Conservation (phyloP, 1,140 invertebrate genomes). For the Galleria mellonella region DNA sequence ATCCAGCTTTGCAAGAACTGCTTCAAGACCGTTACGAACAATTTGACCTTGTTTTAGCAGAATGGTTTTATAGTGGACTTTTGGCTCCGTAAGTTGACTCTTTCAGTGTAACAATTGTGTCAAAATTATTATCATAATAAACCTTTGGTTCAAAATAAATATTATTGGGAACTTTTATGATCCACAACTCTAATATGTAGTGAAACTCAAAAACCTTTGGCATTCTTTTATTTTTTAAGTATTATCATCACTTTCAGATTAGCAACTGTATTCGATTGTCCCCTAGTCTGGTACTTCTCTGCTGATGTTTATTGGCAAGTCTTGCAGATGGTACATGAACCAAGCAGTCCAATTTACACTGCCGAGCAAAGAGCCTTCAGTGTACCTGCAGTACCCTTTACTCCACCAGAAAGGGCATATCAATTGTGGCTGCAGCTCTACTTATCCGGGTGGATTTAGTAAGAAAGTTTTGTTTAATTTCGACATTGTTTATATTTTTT, state of each 20-base stretch:
- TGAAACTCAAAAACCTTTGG: no score
- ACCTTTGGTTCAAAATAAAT: no score
- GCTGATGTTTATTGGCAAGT: constrained; percentile 25
- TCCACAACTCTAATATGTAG: no score
- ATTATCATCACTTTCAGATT: constrained; percentile 16
- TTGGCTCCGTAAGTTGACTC: constrained; percentile 33
- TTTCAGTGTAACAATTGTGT: no score
- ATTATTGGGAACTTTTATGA: no score
- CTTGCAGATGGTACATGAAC: constrained; percentile 24
- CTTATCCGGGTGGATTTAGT: constrained; percentile 22
- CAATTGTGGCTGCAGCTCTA: constrained; percentile 20
- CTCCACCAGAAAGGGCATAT: constrained; percentile 12
- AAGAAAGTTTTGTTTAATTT: constrained; percentile 5
- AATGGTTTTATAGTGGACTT: constrained; percentile 36
- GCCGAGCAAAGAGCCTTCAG: constrained; percentile 8
- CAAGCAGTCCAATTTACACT: constrained; percentile 11
- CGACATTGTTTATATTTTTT: no score
- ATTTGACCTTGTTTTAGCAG: constrained; percentile 30
- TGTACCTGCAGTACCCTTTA: constrained; percentile 4
- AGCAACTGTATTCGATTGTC: constrained; percentile 28
- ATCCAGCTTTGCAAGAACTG: constrained; percentile 20
- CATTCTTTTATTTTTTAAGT: no score
- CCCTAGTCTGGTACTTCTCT: constrained; percentile 29
- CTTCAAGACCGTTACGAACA: constrained; percentile 12
- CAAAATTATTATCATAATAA: no score